These are phyloP conservation scores for Ardeotis arabs DNA, from an alignment of 2,113 vertebrate genomes.

Conservation along the genomic window DNA sequence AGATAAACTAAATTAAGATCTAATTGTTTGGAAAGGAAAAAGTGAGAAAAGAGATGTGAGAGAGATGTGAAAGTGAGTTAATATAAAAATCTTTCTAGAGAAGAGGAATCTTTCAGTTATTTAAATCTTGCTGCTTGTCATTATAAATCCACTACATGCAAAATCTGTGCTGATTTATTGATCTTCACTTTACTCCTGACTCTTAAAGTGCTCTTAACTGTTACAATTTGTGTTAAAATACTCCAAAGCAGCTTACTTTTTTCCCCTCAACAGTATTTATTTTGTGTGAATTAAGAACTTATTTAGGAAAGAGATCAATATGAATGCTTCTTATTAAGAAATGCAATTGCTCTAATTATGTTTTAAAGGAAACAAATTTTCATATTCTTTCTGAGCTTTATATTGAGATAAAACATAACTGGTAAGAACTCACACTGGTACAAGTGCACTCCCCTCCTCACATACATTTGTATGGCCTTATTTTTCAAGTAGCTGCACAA, in stretches of 20 bases:
- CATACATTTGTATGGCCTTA: neutral
- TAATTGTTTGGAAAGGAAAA: neutral
- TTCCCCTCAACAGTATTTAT: neutral
- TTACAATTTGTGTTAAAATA: neutral
- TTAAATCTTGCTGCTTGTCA: neutral
- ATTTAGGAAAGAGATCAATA: neutral
- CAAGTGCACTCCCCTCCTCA: neutral
- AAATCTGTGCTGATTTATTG: neutral
- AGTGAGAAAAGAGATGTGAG: neutral
- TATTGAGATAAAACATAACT: neutral
- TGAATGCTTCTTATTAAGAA: neutral
- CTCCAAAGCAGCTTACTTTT: neutral
- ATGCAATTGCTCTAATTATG: neutral
- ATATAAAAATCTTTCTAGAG: neutral
- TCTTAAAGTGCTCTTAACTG: neutral
- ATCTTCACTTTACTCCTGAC: neutral
- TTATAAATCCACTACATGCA: neutral
- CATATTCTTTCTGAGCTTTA: neutral
- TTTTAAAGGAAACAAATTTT: neutral
- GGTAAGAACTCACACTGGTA: neutral
- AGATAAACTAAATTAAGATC: constrained; percentile 2
- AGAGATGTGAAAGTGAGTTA: neutral
- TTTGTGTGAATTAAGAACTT: neutral
- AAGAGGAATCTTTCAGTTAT: neutral
- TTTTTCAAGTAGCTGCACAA: neutral